Conservation (phyloP, 2,888 invertebrate genomes). For the Acrobasis repandana region DNA sequence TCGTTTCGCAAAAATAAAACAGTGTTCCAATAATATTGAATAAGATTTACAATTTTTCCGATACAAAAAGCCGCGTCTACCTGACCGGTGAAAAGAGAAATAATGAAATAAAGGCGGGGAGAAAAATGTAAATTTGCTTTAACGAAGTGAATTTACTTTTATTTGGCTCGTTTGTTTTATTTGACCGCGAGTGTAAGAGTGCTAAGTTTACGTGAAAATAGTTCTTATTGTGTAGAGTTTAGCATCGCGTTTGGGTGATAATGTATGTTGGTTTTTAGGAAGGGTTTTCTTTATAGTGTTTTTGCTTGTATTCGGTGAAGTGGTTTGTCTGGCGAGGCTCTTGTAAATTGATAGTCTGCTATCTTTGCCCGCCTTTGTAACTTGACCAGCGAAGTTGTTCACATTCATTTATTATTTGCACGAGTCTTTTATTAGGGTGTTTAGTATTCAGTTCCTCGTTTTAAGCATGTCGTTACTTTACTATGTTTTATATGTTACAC, state of each 20-base stretch:
- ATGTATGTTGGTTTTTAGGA: slow-evolving; percentile 34
- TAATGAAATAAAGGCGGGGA: slow-evolving; percentile 59
- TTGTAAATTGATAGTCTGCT: slow-evolving; percentile 58
- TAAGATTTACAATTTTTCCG: slow-evolving; percentile 35
- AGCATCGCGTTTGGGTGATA: slow-evolving; percentile 28
- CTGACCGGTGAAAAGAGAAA: slow-evolving; percentile 42
- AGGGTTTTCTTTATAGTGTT: slow-evolving; percentile 39
- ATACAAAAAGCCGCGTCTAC: slow-evolving; percentile 45
- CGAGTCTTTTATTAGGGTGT: not conserved
- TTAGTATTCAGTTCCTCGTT: not conserved
- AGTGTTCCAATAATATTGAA: slow-evolving; percentile 51
- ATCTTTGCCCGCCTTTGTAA: slow-evolving; percentile 21
- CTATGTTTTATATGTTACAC: not conserved
- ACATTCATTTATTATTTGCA: not conserved
- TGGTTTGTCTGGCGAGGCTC: slow-evolving; percentile 41
- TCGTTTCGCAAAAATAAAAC: slow-evolving; percentile 33
- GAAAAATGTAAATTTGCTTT: slow-evolving; percentile 73
- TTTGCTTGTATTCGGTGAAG: slow-evolving; percentile 48
- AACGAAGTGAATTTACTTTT: slow-evolving; percentile 71
- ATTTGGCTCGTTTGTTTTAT: slow-evolving; percentile 39
- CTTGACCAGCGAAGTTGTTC: not conserved
- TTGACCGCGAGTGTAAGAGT: slow-evolving; percentile 45
- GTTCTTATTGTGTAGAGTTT: slow-evolving; percentile 27
- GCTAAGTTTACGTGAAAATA: slow-evolving; percentile 30
- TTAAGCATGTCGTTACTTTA: not conserved